These are phyloP conservation scores for Cottus gobio DNA, from an alignment of 2,113 vertebrate genomes.

Conservation along the genomic window DNA sequence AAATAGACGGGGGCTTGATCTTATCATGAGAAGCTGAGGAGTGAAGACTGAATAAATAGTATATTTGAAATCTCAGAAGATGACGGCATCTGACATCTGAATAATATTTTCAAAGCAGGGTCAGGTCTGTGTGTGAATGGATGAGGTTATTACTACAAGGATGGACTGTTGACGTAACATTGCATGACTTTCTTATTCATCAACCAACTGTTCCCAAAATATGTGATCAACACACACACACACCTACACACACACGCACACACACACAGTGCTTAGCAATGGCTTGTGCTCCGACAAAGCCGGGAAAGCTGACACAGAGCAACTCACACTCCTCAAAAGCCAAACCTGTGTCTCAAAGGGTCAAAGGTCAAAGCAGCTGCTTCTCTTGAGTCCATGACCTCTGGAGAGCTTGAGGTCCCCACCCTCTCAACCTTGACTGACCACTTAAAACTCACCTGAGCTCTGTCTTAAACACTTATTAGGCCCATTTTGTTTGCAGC, in stretches of 20 bases:
- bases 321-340: conserved; percentile 24
- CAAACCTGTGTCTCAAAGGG: conserved; percentile 42
- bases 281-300: conserved; percentile 8
- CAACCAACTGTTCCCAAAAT: conserved; percentile 49
- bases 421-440: conserved; percentile 76
- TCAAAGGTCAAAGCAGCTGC: conserved; percentile 64
- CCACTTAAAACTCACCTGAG: conserved; percentile 63
- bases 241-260: conserved; percentile 8
- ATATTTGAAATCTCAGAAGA: conserved; percentile 6
- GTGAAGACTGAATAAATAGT: conserved; percentile 5
- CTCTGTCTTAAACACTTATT: conserved; percentile 48
- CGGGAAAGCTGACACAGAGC: conserved; percentile 19
- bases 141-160: conserved; percentile 5
- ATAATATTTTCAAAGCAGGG: conserved; percentile 38
- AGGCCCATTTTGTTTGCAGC: conserved; percentile 54
- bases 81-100: conserved; percentile 5
- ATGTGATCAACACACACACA: conserved; percentile 53
- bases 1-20: conserved; percentile 21
- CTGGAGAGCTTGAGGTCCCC: conserved; percentile 30
- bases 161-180: conserved; percentile 50
- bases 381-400: conserved; percentile 41
- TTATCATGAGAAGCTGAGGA: conserved; percentile 23
- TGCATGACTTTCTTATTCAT: conserved; percentile 66
- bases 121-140: conserved; percentile 26
- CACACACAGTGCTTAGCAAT: no score